Conservation (phyloP, 1,140 invertebrate genomes). For the Cardiocondyla obscurior region DNA sequence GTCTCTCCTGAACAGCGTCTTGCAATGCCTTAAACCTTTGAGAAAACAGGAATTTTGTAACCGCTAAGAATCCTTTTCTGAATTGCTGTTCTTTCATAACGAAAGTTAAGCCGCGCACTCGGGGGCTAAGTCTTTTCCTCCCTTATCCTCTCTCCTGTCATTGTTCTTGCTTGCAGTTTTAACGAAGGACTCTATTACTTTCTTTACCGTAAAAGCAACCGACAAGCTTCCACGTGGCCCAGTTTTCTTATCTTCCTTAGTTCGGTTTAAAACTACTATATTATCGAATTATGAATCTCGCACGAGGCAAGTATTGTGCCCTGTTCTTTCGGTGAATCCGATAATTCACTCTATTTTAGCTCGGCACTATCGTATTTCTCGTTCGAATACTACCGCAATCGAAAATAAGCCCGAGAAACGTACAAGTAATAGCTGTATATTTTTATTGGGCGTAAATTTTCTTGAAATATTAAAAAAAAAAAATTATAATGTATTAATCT, state of each 20-base stretch:
- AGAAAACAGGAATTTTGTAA: neutral
- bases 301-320: slow-evolving; percentile 17
- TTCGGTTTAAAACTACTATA: slow-evolving; percentile 21
- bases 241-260: slow-evolving; percentile 65
- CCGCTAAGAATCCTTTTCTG: slow-evolving; percentile 25
- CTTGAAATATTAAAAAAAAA: neutral
- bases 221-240: slow-evolving; percentile 46
- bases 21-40: neutral
- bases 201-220: slow-evolving; percentile 9
- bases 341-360: slow-evolving; percentile 33
- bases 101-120: slow-evolving; percentile 63
- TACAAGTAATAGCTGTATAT: neutral
- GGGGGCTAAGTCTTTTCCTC: neutral
- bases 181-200: slow-evolving; percentile 63
- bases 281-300: slow-evolving; percentile 42
- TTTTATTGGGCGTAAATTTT: slow-evolving; percentile 3
- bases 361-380: slow-evolving; percentile 9
- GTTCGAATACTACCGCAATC: neutral
- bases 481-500: neutral
- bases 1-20: neutral
- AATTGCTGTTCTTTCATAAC: slow-evolving; percentile 52
- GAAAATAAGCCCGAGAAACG: neutral
- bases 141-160: neutral
- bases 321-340: slow-evolving; percentile 4
- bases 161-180: slow-evolving; percentile 51